These are phyloP conservation scores for Panulirus ornatus DNA, from an alignment of 1,140 invertebrate genomes.

Conservation along the genomic window DNA sequence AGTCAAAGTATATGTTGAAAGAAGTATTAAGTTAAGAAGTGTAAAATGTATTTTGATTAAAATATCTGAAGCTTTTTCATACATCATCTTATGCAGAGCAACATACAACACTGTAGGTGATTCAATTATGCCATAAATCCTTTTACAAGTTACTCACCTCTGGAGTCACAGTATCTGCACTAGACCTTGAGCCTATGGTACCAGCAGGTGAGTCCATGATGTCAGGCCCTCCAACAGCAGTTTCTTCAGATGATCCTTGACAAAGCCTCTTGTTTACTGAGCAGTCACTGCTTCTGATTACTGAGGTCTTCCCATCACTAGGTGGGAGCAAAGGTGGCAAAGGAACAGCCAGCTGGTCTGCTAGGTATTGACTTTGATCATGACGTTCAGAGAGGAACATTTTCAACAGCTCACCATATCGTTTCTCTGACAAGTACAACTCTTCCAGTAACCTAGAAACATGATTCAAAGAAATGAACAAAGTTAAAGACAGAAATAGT, in stretches of 20 bases:
- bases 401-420: slow-evolving; percentile 85
- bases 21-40: too few species aligned
- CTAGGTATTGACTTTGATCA: slow-evolving; percentile 80
- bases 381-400: slow-evolving; percentile 86
- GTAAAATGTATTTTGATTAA: too few species aligned
- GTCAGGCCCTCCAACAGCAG: neutral
- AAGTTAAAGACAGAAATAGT: too few species aligned
- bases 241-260: neutral
- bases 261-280: slow-evolving; percentile 14
- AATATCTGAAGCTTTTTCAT: too few species aligned
- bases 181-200: slow-evolving; percentile 50
- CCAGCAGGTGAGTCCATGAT: slow-evolving; percentile 29
- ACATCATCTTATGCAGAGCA: too few species aligned
- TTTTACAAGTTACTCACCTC: slow-evolving; percentile 25
- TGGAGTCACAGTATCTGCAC: slow-evolving; percentile 47
- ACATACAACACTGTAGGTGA: too few species aligned
- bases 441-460: slow-evolving; percentile 82
- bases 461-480: too few species aligned
- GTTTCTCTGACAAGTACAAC: slow-evolving; percentile 85
- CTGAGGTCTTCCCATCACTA: neutral
- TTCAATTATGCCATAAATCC: too few species aligned
- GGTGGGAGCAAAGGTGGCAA: neutral
- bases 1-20: too few species aligned
- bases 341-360: slow-evolving; percentile 77
- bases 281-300: neutral